phyloP scores from a whole-genome alignment of 2,797 vertebrate genomes.

The Sebastes iracundus region DNA sequence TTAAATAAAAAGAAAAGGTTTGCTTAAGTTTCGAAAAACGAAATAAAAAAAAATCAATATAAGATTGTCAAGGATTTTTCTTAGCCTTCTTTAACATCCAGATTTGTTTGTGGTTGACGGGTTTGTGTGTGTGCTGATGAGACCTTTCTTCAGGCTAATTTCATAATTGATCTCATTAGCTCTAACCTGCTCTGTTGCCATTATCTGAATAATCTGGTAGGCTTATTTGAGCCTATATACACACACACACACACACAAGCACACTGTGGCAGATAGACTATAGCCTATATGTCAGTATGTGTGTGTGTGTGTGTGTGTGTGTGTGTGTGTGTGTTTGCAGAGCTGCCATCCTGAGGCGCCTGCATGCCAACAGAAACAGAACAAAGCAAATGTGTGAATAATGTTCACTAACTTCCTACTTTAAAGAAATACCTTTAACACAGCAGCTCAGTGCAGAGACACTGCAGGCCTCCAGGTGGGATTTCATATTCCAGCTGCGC shows the following conservation, averaged over 20 bases:
- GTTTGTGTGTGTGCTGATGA: neutral
- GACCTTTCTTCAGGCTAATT: slow-evolving; percentile 55
- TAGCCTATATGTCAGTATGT: neutral
- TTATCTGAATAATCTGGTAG: slow-evolving; percentile 72
- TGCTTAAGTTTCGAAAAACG: neutral
- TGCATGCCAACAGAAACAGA: slow-evolving; percentile 25
- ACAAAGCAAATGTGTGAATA: slow-evolving; percentile 45
- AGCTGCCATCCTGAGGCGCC: slow-evolving; percentile 19
- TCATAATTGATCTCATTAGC: slow-evolving; percentile 73
- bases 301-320: neutral
- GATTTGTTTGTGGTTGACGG: neutral
- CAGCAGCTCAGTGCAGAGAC: neutral
- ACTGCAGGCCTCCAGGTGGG: neutral
- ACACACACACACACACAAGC: neutral
- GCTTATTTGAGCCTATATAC: slow-evolving; percentile 11
- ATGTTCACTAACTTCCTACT: slow-evolving; percentile 27
- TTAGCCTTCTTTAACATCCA: neutral
- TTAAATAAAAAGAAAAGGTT: neutral
- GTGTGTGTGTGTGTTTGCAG: neutral
- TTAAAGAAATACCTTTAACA: neutral
- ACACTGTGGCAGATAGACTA: neutral
- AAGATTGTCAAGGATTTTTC: neutral
- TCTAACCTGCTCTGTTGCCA: slow-evolving; percentile 60
- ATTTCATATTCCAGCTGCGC: neutral
- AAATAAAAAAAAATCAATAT: neutral